Evolutionary conservation across 2,797 vertebrate genomes (phyloP), one percentile per base, ranked within the genome.

Genomic region (Eulemur albifrons): DNA sequence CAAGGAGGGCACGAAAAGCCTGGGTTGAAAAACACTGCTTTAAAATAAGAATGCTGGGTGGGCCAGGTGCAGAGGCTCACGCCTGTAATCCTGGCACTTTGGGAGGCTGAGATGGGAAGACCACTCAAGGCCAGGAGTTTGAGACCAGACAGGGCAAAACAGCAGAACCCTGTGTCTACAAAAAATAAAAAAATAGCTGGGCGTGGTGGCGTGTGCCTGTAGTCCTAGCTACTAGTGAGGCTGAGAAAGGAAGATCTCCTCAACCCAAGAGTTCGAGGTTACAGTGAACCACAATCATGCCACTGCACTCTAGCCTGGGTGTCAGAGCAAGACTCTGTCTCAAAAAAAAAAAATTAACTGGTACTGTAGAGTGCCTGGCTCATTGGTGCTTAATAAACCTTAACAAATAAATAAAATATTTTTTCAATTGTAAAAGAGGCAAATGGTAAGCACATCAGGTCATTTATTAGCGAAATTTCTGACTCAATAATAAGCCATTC

Each of bases 391-490:
- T 65, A 65, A 65, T 65, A n/a, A 65, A 65, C 30, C 6, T n/a
- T 65, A 65, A 65, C 17, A 65, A 65, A 65, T 63, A 63, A 65
- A 63, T n/a, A 65, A 63, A 63, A 63, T 63, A 63, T 45, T 63
- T 88, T 94, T 95, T 65, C 27, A 87, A 84, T 15, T 80, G 59
- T 77, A 94, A 93, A 94, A 67, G 7, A 84, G 50, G 57, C 48
- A 93, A 91, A 77, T 23, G 35, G 6, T 54, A 88, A 76, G 23
- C 59, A 81, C 30, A 67, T 88, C 32, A 92, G 72, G 45, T 38
- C 48, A 90, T 38, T 86, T 87, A 88, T 61, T 91, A 80, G 17
- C 88, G 45, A 95, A 95, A 94, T n/a, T 76, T 61, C 45, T 63
- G 43, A 70, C 50, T 95, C 50, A 45, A 45, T 45, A 45, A 92